A percentile compares a stretch with the other conserved stretches of the same genome.
phyloP scores from a whole-genome alignment of 2,797 vertebrate species.

The Crax fasciolata region DNA sequence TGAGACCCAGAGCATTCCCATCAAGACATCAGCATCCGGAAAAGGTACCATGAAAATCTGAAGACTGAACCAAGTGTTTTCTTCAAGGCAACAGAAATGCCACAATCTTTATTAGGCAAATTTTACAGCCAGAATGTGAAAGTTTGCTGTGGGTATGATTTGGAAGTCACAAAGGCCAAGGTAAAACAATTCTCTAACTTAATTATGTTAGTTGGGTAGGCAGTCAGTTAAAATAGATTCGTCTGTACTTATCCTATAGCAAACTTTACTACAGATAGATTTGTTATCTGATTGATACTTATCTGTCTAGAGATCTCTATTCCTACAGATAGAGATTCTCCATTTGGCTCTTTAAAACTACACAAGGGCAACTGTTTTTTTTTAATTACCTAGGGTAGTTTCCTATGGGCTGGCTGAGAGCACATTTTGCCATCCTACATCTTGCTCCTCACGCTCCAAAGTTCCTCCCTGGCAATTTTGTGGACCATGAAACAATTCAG shows the following conservation, averaged over 20 bases:
- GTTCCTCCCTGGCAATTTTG: not conserved
- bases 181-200: not conserved
- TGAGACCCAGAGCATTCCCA: not conserved
- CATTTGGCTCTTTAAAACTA: not conserved
- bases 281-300: fast-evolving
- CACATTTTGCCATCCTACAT: not conserved
- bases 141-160: not conserved
- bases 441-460: not conserved
- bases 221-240: not conserved
- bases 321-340: not conserved
- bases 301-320: not conserved
- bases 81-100: not conserved
- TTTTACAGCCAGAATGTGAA: not conserved
- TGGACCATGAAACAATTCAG: not conserved
- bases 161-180: not conserved
- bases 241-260: not conserved
- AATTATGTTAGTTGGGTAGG: not conserved
- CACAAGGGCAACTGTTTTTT: not conserved
- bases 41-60: not conserved
- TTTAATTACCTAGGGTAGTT: not conserved
- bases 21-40: not conserved
- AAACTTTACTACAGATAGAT: not conserved
- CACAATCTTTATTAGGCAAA: not conserved
- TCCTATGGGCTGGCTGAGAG: not conserved
- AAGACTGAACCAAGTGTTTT: not conserved